Base-by-base conservation (phyloP, 2,888 invertebrate species). In the Subacronicta megacephala region DNA sequence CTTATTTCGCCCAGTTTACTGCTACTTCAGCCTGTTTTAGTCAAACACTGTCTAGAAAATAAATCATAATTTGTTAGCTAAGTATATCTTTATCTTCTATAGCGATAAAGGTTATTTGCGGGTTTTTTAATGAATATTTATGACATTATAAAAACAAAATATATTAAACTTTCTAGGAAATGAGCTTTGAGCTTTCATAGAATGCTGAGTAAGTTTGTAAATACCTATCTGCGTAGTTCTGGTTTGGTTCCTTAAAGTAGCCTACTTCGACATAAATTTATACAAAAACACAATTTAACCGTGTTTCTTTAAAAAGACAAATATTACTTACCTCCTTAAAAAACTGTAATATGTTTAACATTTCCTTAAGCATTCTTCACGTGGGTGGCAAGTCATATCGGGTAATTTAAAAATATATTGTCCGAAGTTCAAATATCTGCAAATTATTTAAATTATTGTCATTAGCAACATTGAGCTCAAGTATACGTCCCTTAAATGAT, bases 381-480 rank as follows among this genome's bases (percentile, higher is more conserved):
- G 57, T 58, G 53, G 70, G 66, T 58, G 70, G 50, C 33, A 46
- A 55, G 26, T 50, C 16, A 36, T 43, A 44, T 23, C 40, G 7
- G 46, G 13, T 47, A 43, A 44, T 43, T 65, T 69, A 41, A 51
- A 62, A 56, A 56, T 63, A 42, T 52, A 69, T 51, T 51, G 51
- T 69, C 36, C 42, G 15, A 12, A 26, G 23, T 42, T 55, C 49
- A 55, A 59, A 62, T 57, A 57, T 31, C 38, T 37, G 53, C 38
- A 35, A 44, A 16, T 52, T 53, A 75, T 69, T 60, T 72, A 75
- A 68, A n/a, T 31, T 5, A 74, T 73, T 53, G 9, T 15, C 45
- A 55, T 59, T 54, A 31, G 31, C n/a, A n/a, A 45, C 47, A 68
- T 72, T 62, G 72, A 40, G 29, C 50, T 62, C 76, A 67, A 72